A percentile compares a stretch with the other conserved stretches of the same genome.
Evolutionary conservation across 2,797 vertebrate genomes (phyloP).

Genomic region (Tinamus major): DNA sequence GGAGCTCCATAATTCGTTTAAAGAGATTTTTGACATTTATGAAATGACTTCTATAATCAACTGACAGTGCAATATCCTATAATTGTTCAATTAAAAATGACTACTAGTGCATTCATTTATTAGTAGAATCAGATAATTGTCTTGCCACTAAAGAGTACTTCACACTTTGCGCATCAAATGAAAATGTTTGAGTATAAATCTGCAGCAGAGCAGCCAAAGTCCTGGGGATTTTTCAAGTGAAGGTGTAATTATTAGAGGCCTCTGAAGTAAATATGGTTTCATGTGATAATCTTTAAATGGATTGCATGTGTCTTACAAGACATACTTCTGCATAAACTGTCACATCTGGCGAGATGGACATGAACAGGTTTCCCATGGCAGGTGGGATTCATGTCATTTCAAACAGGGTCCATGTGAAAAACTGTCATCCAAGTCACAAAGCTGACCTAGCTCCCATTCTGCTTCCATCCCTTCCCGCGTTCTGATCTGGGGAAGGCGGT

Average conservation of each 20-base stretch:
- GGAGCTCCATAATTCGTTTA: slow-evolving; percentile 91
- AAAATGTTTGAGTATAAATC: slow-evolving; percentile 85
- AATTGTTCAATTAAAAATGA: slow-evolving; percentile 97
- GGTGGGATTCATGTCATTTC: slow-evolving; percentile 13
- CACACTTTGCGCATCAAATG: slow-evolving; percentile 84
- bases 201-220: slow-evolving; percentile 79
- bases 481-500: neutral
- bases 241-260: slow-evolving; percentile 81
- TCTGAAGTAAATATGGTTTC: slow-evolving; percentile 81
- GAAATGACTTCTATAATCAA: slow-evolving; percentile 88
- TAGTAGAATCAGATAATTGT: slow-evolving; percentile 91
- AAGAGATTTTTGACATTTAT: slow-evolving; percentile 96
- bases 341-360: slow-evolving; percentile 54
- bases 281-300: slow-evolving; percentile 77
- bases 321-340: slow-evolving; percentile 51
- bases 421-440: neutral
- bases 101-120: slow-evolving; percentile 90
- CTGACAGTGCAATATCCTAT: slow-evolving; percentile 87
- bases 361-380: neutral
- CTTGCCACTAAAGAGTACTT: slow-evolving; percentile 89
- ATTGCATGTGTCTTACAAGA: slow-evolving; percentile 62
- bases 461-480: neutral
- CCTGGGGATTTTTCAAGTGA: slow-evolving; percentile 81
- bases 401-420: slow-evolving; percentile 28
- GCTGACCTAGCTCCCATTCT: neutral